Evolutionary conservation across 2,113 vertebrate genomes (phyloP).

Genomic region (Stigmatopora argus): DNA sequence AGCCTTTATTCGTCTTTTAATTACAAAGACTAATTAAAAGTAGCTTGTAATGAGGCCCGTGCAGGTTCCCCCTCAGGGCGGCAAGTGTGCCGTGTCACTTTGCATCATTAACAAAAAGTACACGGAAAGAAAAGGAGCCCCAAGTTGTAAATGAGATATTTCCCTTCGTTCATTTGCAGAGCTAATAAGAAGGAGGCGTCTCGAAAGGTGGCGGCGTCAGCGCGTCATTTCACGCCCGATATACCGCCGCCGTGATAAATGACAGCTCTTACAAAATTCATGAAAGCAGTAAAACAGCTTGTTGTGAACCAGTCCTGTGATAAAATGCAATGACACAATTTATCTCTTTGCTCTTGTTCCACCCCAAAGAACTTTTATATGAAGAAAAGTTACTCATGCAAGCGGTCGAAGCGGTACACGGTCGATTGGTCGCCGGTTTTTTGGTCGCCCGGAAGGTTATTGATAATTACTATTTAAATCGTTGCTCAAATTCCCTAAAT

Average conservation of each 20-base stretch:
- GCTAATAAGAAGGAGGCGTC: constrained; percentile 33
- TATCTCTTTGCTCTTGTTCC: constrained; percentile 21
- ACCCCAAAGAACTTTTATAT: constrained; percentile 10
- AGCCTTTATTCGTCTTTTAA: constrained; percentile 60
- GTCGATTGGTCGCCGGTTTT: too few relatives aligned
- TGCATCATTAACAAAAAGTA: constrained; percentile 56
- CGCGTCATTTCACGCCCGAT: constrained; percentile 42
- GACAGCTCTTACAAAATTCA: constrained; percentile 50
- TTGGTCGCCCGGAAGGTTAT: too few relatives aligned
- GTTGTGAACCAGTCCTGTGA: constrained; percentile 41
- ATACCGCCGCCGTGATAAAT: constrained; percentile 38
- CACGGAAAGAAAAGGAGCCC: constrained; percentile 40
- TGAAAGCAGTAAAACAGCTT: constrained; percentile 51
- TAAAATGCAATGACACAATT: constrained; percentile 39
- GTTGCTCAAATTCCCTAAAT: too few relatives aligned
- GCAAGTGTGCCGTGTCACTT: constrained; percentile 53
- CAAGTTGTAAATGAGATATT: constrained; percentile 57
- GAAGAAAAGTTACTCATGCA: not conserved
- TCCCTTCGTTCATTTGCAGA: constrained; percentile 41
- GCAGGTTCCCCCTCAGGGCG: constrained; percentile 45
- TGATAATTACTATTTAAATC: too few relatives aligned
- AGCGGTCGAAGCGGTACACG: not conserved
- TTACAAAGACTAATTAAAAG: constrained; percentile 70
- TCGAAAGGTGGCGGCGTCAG: constrained; percentile 7
- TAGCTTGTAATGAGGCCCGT: constrained; percentile 61